Evolutionary conservation across 2,113 vertebrate species (phyloP), one percentile per base, ranked within the genome.

Genomic region (Lichenostomus cassidix): DNA sequence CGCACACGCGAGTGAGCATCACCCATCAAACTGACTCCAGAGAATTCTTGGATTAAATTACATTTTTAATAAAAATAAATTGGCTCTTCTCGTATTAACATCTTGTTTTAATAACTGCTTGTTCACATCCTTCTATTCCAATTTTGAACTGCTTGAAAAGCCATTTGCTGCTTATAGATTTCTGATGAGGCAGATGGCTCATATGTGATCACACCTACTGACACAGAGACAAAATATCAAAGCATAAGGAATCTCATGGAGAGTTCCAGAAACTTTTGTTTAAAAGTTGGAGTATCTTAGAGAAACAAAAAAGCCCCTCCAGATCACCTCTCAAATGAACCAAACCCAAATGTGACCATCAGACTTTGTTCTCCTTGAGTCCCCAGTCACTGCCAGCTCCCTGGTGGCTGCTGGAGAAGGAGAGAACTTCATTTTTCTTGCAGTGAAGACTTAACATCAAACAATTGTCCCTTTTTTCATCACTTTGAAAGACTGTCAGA

Each of bases 141-240:
- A 42, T 95, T 97, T 96, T 95, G 85, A 96, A 90, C 92, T 92
- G 92, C 94, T 92, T 96, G 83, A 96, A 96, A 96, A 97, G 95
- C 52, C 69, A 92, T 95, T 95, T 92, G 76, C 69, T 96, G 91
- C 94, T 92, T 97, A 96, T 65, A 94, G 95, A 93, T 97, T 95
- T 96, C 59, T 63, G 92, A 81, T 93, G 90, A 97, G 96, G 93
- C 97, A 97, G 96, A 94, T 97, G 97, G 97, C 96, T 96, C 96
- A 56, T 96, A 92, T 33, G 58, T 97, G 96, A 96, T 97, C 96
- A 96, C 97, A 98, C 97, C 94, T 97, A 87, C 96, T 90, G 86
- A 89, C 89, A 92, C 75, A 94, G 71, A 96, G 95, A 94, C 96
- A 94, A 96, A 96, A 96, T 95, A 93, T 92, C 87, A 82, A 87